Conservation (phyloP, 2,797 vertebrate genomes). For the Platyrinchus mystaceus region DNA sequence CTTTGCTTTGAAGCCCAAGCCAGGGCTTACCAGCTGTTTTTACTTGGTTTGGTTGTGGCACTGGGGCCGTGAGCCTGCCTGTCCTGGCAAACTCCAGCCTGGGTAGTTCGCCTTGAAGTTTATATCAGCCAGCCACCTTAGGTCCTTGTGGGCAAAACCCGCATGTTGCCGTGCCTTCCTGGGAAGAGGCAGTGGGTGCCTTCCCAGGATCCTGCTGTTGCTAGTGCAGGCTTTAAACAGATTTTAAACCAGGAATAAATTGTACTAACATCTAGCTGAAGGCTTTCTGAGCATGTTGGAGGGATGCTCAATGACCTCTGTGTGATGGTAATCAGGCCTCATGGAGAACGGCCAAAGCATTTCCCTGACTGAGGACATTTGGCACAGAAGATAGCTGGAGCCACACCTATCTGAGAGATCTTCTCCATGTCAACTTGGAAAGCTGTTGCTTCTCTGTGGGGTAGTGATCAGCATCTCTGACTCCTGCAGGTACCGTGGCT, state of each 20-base stretch:
- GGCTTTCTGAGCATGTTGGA: not conserved
- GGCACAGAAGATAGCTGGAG: not conserved
- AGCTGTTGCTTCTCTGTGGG: fast-evolving
- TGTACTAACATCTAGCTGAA: not conserved
- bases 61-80: not conserved
- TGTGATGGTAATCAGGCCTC: not conserved
- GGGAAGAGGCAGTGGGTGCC: not conserved
- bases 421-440: not conserved
- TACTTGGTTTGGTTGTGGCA: not conserved
- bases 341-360: not conserved
- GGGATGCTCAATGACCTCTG: not conserved
- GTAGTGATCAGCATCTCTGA: not conserved
- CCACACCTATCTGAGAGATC: fast-evolving
- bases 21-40: not conserved
- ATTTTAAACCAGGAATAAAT: not conserved
- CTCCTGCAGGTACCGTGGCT: not conserved
- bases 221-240: not conserved
- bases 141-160: not conserved
- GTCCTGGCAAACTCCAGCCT: not conserved
- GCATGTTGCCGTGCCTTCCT: fast-evolving
- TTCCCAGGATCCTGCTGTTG: not conserved
- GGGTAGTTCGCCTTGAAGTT: not conserved
- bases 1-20: not conserved
- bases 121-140: not conserved
- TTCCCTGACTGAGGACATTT: not conserved